phyloP scores from a whole-genome alignment of 2,113 vertebrate species.

The Gracilinanus agilis region DNA sequence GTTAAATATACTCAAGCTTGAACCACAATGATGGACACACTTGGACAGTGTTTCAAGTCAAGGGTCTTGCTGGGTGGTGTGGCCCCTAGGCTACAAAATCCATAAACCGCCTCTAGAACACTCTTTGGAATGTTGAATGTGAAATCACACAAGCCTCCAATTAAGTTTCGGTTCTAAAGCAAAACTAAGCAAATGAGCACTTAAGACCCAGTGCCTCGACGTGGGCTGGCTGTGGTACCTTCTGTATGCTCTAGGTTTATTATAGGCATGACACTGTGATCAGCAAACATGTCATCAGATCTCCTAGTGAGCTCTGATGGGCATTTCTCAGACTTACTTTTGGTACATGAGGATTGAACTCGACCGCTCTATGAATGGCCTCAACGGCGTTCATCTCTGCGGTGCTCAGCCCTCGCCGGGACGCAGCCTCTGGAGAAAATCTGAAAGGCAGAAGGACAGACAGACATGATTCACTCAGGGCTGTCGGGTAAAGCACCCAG shows the following conservation, averaged over 20 bases:
- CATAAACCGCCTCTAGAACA: background rate
- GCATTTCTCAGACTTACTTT: constrained; percentile 90
- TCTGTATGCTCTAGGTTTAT: constrained; percentile 20
- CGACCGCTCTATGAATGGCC: constrained; percentile 99
- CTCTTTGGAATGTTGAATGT: background rate
- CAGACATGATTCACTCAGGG: constrained; percentile 79
- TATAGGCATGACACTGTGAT: constrained; percentile 22
- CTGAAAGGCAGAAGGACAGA: constrained; percentile 87
- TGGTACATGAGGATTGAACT: constrained; percentile 99
- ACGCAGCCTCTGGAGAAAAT: constrained; percentile 98
- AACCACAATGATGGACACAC: background rate
- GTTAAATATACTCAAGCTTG: constrained; percentile 13
- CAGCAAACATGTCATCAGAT: constrained; percentile 21
- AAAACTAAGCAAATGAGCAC: constrained; percentile 37
- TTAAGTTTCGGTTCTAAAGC: constrained; percentile 36
- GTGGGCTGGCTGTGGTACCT: background rate
- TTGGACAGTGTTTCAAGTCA: constrained; percentile 19
- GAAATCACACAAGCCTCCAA: background rate
- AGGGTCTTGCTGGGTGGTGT: constrained; percentile 1
- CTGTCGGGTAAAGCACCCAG: constrained; percentile 58
- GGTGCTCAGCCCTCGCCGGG: constrained; percentile 96
- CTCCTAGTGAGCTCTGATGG: constrained; percentile 23
- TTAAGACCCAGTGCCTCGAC: background rate
- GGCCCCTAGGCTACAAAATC: constrained; percentile 18
- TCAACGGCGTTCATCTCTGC: constrained; percentile 99